Base-by-base conservation (phyloP, 2,888 invertebrate species). In the Apantesis nais region DNA sequence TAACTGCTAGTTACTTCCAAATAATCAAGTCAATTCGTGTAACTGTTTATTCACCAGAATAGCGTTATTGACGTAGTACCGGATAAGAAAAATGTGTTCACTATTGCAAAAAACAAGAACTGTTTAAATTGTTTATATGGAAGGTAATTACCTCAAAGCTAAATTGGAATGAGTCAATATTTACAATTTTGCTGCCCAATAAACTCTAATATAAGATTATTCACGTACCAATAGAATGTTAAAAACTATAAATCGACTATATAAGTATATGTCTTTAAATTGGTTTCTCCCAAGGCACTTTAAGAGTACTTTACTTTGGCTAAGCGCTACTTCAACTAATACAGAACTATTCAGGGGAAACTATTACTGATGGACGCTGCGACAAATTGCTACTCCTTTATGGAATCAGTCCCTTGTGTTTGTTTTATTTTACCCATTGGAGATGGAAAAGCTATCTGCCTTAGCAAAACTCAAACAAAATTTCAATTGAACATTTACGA, bases 381-480 rank as follows among this genome's bases (percentile, higher is more conserved):
- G 41, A 63, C 62, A 63, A 63, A 63, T 41, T 63, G 62, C 39
- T 63, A 63, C 41, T 25, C 19, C 62, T 63, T 41, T 41, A 63
- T 16, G 19, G 39, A 16, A 19, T 29, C 62, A 63, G 62, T 29
- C 16, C 29, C 39, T 29, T 19, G 41, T 63, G 39, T 63, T 41
- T 63, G 62, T 63, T 63, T 63, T 63, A 63, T 29, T 39, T 41
- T 63, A 41, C 41, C 16, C 41, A 41, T 29, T 25, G 62, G 25
- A 62, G 62, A 62, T 62, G 9, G 29, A 25, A n/a, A 29, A 63
- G 29, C 41, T 16, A 11, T 63, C 62, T 62, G 25, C 41, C 11
- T 41, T 63, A 52, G 19, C 19, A 19, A 29, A 29, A 41, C 41
- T 63, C 16, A 63, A 41, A 41, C 16, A 63, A 41, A 41, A 29